phyloP scores from a whole-genome alignment of 2,113 vertebrate genomes.

The Hepsetus odoe region DNA sequence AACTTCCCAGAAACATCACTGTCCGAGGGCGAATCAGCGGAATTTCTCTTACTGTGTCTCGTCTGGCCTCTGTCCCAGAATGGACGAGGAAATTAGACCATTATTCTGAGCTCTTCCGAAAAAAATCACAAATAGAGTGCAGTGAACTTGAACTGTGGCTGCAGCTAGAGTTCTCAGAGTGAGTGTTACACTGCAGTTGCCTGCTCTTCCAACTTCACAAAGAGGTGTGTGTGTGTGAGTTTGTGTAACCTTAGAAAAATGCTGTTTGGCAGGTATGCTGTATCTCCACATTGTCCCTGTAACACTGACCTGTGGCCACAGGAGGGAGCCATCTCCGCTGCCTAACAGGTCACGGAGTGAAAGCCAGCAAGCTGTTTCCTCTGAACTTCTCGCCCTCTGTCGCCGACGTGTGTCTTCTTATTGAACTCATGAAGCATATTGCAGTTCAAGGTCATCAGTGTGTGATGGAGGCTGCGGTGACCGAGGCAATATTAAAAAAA shows the following conservation, averaged over 20 bases:
- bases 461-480: slow-evolving; percentile 55
- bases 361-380: slow-evolving; percentile 66
- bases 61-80: not conserved
- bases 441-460: slow-evolving; percentile 57
- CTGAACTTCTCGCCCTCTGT: slow-evolving; percentile 55
- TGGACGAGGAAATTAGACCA: not conserved
- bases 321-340: slow-evolving; percentile 67
- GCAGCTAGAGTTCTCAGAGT: not conserved
- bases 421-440: slow-evolving; percentile 62
- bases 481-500: slow-evolving; percentile 67
- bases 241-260: not conserved
- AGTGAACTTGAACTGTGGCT: not conserved
- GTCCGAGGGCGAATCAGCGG: not conserved
- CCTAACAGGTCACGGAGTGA: slow-evolving; percentile 62
- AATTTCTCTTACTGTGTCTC: not conserved
- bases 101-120: not conserved
- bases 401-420: slow-evolving; percentile 70
- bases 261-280: slow-evolving; percentile 4
- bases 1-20: not conserved
- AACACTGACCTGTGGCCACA: slow-evolving; percentile 73
- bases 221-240: not conserved
- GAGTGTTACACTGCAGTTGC: not conserved
- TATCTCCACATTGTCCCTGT: slow-evolving; percentile 61
- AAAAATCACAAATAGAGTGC: too few relatives aligned
- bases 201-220: not conserved